phyloP scores from a whole-genome alignment of 2,888 invertebrate genomes.

The Bembecia ichneumoniformis region DNA sequence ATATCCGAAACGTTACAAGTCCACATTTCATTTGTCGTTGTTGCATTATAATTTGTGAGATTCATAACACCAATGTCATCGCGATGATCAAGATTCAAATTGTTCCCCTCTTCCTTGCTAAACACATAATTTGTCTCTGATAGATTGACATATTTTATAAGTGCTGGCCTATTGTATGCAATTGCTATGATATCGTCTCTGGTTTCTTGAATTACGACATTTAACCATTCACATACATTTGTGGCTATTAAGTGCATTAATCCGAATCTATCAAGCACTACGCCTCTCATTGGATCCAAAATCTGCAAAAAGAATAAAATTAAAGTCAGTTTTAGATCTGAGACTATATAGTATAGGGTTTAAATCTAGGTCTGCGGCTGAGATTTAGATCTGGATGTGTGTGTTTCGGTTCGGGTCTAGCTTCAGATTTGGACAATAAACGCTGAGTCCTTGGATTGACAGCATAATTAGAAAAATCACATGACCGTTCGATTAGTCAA shows the following conservation, averaged over 20 bases:
- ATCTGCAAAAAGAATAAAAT: slow-evolving; percentile 31
- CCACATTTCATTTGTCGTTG: slow-evolving; percentile 33
- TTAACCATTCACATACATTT: slow-evolving; percentile 93
- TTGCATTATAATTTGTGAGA: slow-evolving; percentile 5
- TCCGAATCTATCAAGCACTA: slow-evolving; percentile 80
- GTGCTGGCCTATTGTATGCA: slow-evolving; percentile 42
- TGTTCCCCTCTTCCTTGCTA: slow-evolving; percentile 30
- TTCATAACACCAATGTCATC: not conserved
- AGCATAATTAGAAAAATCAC: no score
- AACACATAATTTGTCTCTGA: slow-evolving; percentile 32
- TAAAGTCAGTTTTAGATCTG: not conserved
- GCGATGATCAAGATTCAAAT: slow-evolving; percentile 10
- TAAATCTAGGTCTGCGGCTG: not conserved
- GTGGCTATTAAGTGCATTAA: slow-evolving; percentile 95
- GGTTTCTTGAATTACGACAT: slow-evolving; percentile 89
- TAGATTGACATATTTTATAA: slow-evolving; percentile 47
- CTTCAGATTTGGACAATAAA: no score
- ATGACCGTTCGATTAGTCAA: no score
- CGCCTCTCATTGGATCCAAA: slow-evolving; percentile 59
- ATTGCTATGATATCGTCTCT: slow-evolving; percentile 82
- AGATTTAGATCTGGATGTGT: no score
- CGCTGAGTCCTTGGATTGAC: no score
- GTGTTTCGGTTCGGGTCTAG: no score
- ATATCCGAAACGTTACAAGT: slow-evolving; percentile 64
- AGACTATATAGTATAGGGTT: not conserved